Evolutionary conservation across 2,888 invertebrate species (phyloP), one percentile per base, ranked within the genome.

Genomic region (Rhaphigaster nebulosa): DNA sequence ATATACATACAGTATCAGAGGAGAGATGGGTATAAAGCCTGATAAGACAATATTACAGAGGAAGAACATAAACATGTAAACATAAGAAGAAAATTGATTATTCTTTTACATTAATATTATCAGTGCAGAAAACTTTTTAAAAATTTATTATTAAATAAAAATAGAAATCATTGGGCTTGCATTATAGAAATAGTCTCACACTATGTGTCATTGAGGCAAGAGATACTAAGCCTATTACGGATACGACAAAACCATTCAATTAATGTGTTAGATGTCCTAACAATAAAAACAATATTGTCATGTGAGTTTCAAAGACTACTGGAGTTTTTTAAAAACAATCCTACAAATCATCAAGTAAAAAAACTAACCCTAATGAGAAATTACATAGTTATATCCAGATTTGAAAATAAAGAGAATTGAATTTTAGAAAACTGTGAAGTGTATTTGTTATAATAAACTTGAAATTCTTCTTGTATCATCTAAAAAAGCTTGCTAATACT

Each of bases 11-110:
- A 65, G 60, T 29, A 34, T 70, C 29, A 10, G 70, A 76, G 70
- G 70, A 76, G 70, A 76, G 70, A 76, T 76, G 70, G 70, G 70
- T 76, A 76, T 65, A 38, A 76, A 76, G 70, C 70, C 70, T n/a
- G 29, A 70, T 3, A 70, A 34, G 70, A 70, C 3, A 70, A n/a
- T 34, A 76, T 4, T 38, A 76, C 38, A 23, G n/a, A 29, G 29
- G 29, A 65, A 65, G 4, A 65, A 65, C 4, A 65, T 76, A 38
- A 76, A 29, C 18, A 18, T 34, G 34, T 76, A 38, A 76, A 29
- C 18, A 18, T 34, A 29, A 34, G 34, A 20, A 38, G 70, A 34
- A 34, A 38, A 38, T 76, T 76, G 20, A 20, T 76, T 76, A 60
- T n/a, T 60, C 18, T 18, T 18, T 54, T 54, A 54, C 52, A 54